Percentiles rank a stretch among this genome's conserved stretches.
Conservation (phyloP, 2,888 invertebrate genomes). For the Sipha maydis region DNA sequence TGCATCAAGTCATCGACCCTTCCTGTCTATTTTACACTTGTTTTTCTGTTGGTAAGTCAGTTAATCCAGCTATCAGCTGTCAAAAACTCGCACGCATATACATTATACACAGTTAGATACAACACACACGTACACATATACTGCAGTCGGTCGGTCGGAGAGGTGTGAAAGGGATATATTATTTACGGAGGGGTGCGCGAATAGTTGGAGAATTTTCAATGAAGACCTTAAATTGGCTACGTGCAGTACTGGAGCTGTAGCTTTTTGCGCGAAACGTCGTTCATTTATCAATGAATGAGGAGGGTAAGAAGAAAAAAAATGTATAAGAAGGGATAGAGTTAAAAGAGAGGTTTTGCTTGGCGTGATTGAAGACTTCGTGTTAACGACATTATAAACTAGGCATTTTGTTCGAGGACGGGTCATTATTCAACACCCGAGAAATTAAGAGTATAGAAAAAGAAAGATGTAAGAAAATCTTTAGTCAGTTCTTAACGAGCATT, state of each 20-base stretch:
- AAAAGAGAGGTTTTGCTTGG: slow-evolving; percentile 33
- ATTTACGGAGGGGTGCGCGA: slow-evolving; percentile 58
- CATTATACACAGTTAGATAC: not conserved
- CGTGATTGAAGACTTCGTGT: slow-evolving; percentile 60
- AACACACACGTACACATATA: not conserved
- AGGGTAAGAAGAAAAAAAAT: slow-evolving; percentile 36
- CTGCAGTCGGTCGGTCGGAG: not conserved
- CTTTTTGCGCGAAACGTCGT: slow-evolving; percentile 34
- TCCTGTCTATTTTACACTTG: slow-evolving; percentile 59
- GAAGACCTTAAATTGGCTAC: slow-evolving; percentile 39
- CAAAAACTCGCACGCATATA: slow-evolving; percentile 54
- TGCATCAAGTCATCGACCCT: slow-evolving; percentile 51
- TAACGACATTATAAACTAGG: slow-evolving; percentile 61
- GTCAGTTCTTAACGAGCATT: slow-evolving; percentile 38
- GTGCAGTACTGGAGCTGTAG: not conserved
- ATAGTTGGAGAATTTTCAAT: slow-evolving; percentile 52
- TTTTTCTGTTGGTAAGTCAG: slow-evolving; percentile 61
- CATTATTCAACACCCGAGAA: slow-evolving; percentile 51
- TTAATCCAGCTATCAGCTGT: slow-evolving; percentile 61
- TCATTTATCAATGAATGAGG: slow-evolving; percentile 55
- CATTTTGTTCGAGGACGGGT: slow-evolving; percentile 39
- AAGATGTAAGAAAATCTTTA: slow-evolving; percentile 52
- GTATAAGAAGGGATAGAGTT: slow-evolving; percentile 33
- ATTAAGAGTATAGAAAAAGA: slow-evolving; percentile 23
- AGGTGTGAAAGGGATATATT: slow-evolving; percentile 51